These are phyloP conservation scores for Paramormyrops kingsleyae DNA, from an alignment of 2,113 vertebrate genomes.

Conservation along the genomic window DNA sequence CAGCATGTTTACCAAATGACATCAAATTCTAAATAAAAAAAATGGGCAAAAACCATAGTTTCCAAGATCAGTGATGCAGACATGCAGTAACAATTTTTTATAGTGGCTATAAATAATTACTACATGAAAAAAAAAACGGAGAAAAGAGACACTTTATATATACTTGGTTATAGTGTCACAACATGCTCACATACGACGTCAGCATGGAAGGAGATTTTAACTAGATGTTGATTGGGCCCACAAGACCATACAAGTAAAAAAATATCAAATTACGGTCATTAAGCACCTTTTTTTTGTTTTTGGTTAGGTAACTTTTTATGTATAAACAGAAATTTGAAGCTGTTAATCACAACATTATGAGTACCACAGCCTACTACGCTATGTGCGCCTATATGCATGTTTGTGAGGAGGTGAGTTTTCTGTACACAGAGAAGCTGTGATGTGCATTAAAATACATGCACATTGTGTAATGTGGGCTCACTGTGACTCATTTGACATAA, in stretches of 20 bases:
- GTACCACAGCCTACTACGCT: not conserved
- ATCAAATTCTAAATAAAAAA: not conserved
- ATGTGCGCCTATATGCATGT: not conserved
- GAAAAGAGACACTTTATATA: not conserved
- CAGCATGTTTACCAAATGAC: not conserved
- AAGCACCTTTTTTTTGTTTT: not conserved
- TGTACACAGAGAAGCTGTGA: not conserved
- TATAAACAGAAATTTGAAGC: not conserved
- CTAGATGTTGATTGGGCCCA: not conserved
- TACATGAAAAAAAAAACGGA: too few relatives aligned
- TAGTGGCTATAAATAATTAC: not conserved
- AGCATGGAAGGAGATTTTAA: not conserved
- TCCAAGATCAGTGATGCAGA: not conserved
- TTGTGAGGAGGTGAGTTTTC: not conserved
- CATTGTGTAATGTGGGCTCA: not conserved
- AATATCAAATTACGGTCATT: not conserved
- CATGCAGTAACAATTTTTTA: not conserved
- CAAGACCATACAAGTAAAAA: not conserved
- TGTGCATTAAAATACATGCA: not conserved
- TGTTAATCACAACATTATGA: not conserved
- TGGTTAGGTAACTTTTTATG: not conserved
- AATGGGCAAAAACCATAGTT: not conserved
- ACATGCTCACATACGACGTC: not conserved
- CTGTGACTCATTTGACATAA: not conserved
- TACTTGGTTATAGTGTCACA: not conserved